Evolutionary conservation across 2,113 vertebrate genomes (phyloP), one percentile per base, ranked within the genome.

Genomic region (Coturnix japonica): DNA sequence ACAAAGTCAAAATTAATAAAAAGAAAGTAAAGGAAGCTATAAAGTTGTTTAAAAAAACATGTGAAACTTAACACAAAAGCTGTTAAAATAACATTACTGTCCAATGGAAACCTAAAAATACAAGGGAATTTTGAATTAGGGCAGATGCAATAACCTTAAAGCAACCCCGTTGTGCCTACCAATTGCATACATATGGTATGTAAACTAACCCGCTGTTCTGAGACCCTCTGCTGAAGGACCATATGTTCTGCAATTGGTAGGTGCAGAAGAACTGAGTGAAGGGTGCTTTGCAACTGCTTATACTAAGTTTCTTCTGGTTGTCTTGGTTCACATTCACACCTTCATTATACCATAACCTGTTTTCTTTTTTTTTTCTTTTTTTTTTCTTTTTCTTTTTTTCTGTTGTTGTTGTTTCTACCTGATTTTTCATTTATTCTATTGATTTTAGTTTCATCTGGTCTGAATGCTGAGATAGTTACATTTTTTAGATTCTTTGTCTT

Each of bases 1-100:
- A 93, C 90, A 92, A 91, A 95, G 88, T 85, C 94, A 85, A 97
- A 96, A 95, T 95, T 86, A 95, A 97, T 93, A 94, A 80, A 93
- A 93, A 96, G 86, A 92, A 82, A 81, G 91, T 87, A 95, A 92
- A 96, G 92, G 82, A 94, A 94, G 67, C 89, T 91, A 70, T 74
- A 95, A 67, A 81, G 74, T 78, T 95, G 31, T 93, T 96, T 91
- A 43, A 93, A 94, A 95, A 95, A 97, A 89, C 71, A 94, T 88
- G 91, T 71, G 65, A 96, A 96, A 91, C 91, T 65, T 95, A 94
- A 92, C 85, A 89, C 81, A 96, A 97, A 95, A 95, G 61, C 59
- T 92, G 60, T 86, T 95, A 96, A 95, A 94, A 95, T 93, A 96
- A 95, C 75, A 95, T 86, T 72, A 87, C 72, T 92, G 56, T 86